Evolutionary conservation across 2,888 invertebrate species (phyloP).

Genomic region (Chymomyza fuscimana): DNA sequence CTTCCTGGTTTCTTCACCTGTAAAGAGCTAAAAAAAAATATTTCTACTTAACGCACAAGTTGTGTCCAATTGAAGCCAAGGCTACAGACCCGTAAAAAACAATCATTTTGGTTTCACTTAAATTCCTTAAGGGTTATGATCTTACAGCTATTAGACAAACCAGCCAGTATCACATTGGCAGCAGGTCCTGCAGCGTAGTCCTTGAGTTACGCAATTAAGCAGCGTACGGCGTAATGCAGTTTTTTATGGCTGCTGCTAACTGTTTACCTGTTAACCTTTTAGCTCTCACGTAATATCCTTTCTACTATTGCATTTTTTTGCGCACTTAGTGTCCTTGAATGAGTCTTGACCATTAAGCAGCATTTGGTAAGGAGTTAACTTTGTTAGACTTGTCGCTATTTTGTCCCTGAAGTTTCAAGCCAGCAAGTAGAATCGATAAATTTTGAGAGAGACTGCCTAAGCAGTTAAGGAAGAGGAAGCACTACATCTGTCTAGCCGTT

Average conservation of each 20-base stretch:
- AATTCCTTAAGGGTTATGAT: constrained; percentile 54
- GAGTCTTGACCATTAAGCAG: constrained; percentile 19
- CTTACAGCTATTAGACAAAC: constrained; percentile 29
- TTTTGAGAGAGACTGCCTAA: constrained; percentile 14
- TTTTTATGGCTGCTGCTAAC: constrained; percentile 58
- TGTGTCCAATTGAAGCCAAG: neutral
- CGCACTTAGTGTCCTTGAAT: constrained; percentile 46
- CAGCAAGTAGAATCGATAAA: constrained; percentile 41
- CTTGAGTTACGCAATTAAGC: constrained; percentile 58
- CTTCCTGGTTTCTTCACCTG: too few relatives aligned
- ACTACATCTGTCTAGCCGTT: neutral
- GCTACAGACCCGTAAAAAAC: neutral
- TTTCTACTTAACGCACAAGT: neutral
- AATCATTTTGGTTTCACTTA: neutral
- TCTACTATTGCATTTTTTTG: constrained; percentile 21
- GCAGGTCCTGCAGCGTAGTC: constrained; percentile 56
- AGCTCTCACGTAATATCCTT: constrained; percentile 53
- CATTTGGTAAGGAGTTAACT: constrained; percentile 38
- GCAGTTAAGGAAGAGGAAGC: neutral
- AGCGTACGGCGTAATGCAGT: constrained; percentile 16
- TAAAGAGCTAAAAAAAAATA: neutral
- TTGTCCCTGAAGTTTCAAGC: neutral
- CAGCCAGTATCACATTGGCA: constrained; percentile 24
- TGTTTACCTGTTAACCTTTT: constrained; percentile 56
- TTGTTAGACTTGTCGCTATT: constrained; percentile 47